Percentiles rank a stretch among this genome's conserved stretches.
Evolutionary conservation across 2,797 vertebrate genomes (phyloP).

Genomic region (Distichodus sexfasciatus): DNA sequence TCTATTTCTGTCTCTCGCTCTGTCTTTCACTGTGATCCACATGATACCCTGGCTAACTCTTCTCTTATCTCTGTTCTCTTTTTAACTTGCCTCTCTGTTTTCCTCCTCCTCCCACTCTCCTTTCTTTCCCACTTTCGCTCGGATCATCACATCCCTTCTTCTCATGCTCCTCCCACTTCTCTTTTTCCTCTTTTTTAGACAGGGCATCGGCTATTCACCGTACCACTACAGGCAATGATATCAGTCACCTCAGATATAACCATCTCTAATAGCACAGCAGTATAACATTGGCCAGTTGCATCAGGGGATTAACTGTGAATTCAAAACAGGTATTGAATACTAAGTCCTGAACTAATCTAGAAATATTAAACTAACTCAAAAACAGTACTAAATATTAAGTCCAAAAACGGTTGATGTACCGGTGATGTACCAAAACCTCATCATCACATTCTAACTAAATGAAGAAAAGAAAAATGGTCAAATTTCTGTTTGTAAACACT

Average conservation of each 20-base stretch:
- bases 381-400: neutral
- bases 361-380: too few relatives aligned
- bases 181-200: neutral
- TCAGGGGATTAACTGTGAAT: neutral
- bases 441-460: too few relatives aligned
- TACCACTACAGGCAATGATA: neutral
- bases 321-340: neutral
- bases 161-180: neutral
- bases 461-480: too few relatives aligned
- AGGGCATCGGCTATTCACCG: neutral
- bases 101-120: neutral
- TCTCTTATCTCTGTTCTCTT: conserved; percentile 3
- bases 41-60: neutral
- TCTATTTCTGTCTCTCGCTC: neutral
- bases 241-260: neutral
- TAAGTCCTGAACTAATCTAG: too few relatives aligned
- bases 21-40: neutral
- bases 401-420: too few relatives aligned
- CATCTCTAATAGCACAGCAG: too few relatives aligned
- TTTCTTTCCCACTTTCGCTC: conserved; percentile 44
- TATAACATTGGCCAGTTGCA: too few relatives aligned
- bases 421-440: too few relatives aligned
- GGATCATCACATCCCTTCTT: neutral
- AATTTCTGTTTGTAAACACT: too few relatives aligned
- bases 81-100: neutral